Conservation (phyloP, 2,888 invertebrate species). For the Cheilosia grossa region DNA sequence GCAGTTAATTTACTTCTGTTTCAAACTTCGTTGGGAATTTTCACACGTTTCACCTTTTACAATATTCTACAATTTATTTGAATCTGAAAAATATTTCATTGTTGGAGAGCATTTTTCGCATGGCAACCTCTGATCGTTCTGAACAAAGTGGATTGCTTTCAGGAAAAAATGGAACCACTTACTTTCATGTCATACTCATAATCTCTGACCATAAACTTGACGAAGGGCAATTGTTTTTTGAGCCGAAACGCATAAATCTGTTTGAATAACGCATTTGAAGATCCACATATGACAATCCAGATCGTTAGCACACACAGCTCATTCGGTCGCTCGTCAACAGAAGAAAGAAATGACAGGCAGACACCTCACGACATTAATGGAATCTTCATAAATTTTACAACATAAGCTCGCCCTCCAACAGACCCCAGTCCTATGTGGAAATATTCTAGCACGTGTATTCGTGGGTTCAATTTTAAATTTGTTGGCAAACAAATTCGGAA, state of each 20-base stretch:
- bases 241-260: not conserved
- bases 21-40: not conserved
- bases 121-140: not conserved
- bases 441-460: conserved; percentile 36
- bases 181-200: not conserved
- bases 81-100: not conserved
- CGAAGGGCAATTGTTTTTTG: not conserved
- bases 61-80: not conserved
- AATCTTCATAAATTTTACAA: conserved; percentile 35
- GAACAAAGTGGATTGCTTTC: not conserved
- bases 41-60: not conserved
- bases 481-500: conserved; percentile 7
- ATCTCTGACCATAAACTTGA: conserved; percentile 6
- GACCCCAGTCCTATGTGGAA: conserved; percentile 11
- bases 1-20: not conserved
- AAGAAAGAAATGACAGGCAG: conserved; percentile 12
- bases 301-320: not conserved
- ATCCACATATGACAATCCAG: not conserved
- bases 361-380: not conserved
- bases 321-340: not conserved
- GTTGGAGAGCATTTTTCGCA: not conserved
- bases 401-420: not conserved
- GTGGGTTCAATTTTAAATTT: conserved; percentile 29
- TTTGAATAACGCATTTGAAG: not conserved
- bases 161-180: not conserved